Percentiles rank a stretch among this genome's conserved stretches.
These are phyloP conservation scores for Lathamus discolor DNA, from an alignment of 2,113 vertebrate species.

Conservation along the genomic window DNA sequence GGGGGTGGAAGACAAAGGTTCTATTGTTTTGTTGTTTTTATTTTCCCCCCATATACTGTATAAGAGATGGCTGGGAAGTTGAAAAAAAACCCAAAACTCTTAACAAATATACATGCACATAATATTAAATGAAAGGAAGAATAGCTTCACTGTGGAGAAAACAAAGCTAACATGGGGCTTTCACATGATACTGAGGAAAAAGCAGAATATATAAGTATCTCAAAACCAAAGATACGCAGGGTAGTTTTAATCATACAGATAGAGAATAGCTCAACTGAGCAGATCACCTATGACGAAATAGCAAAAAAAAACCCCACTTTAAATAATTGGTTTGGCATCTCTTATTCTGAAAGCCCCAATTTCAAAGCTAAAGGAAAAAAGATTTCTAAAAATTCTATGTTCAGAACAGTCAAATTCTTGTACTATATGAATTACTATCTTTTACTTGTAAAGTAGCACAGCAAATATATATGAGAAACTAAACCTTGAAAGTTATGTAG, in stretches of 20 bases:
- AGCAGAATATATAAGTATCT: background rate
- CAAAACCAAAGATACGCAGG: background rate
- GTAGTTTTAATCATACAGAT: background rate
- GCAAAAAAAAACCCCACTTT: background rate
- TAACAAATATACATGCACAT: background rate
- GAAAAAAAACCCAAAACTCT: background rate
- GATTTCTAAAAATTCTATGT: background rate
- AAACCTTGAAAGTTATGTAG: background rate
- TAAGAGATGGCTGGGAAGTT: background rate
- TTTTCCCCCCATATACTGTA: accelerated
- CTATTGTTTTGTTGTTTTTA: background rate
- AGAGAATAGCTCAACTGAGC: background rate
- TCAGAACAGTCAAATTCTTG: background rate
- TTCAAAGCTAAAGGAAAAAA: background rate
- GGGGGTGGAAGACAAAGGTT: accelerated
- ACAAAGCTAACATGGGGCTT: background rate
- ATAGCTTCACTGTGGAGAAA: background rate
- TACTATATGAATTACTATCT: background rate
- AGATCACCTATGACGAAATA: background rate
- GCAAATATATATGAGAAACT: background rate
- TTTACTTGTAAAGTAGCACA: background rate
- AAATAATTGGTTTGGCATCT: background rate
- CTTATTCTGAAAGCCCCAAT: background rate
- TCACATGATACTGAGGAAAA: background rate
- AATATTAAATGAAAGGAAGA: background rate